A percentile compares a stretch with the other conserved stretches of the same genome.
Evolutionary conservation across 2,797 vertebrate species (phyloP).

Genomic region (Silurus lanzhouensis): DNA sequence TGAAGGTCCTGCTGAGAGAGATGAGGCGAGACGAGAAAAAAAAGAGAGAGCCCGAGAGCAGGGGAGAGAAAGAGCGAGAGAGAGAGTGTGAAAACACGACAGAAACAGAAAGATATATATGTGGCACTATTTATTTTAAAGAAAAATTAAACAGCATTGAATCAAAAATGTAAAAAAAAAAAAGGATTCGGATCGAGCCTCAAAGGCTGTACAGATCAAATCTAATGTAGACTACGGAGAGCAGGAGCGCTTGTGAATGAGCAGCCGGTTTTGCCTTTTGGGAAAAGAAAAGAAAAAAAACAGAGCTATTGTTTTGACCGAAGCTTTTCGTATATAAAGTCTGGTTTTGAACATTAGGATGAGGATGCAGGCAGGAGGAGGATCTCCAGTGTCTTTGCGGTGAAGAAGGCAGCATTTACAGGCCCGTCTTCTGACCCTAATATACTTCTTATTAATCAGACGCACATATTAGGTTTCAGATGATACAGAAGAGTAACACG

Average conservation of each 20-base stretch:
- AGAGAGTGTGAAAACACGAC: background rate
- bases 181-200: too few species aligned
- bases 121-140: too few species aligned
- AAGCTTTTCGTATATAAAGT: slow-evolving; percentile 35
- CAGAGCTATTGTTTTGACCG: slow-evolving; percentile 41
- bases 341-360: background rate
- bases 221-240: background rate
- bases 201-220: background rate
- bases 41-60: background rate
- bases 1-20: slow-evolving; percentile 36
- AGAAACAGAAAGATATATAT: too few species aligned
- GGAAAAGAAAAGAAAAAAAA: background rate
- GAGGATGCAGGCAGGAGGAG: background rate
- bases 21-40: background rate
- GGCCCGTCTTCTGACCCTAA: background rate
- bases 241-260: slow-evolving; percentile 14
- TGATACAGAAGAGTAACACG: background rate
- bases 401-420: background rate
- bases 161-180: too few species aligned
- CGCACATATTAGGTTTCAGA: background rate
- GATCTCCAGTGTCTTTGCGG: background rate
- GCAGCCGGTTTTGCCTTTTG: slow-evolving; percentile 15
- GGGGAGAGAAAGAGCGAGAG: slow-evolving; percentile 8
- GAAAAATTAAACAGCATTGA: background rate
- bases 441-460: slow-evolving; percentile 1